A percentile compares a stretch with the other conserved stretches of the same genome.
Evolutionary conservation across 2,113 vertebrate species (phyloP).

Genomic region (Myiozetetes cayanensis): DNA sequence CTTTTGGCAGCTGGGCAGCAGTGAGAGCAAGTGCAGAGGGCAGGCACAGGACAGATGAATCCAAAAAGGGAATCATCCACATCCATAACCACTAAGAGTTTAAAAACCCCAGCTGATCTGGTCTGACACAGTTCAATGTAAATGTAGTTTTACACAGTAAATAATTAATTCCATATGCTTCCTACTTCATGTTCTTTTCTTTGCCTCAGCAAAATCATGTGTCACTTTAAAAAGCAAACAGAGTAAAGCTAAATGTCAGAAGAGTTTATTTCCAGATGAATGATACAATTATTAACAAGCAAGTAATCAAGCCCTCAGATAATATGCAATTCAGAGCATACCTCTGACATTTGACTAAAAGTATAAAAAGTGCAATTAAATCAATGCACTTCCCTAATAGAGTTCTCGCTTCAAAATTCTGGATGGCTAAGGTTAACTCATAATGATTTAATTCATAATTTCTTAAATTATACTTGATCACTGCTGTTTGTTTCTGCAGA

Average conservation of each 20-base stretch:
- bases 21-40: neutral
- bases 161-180: neutral
- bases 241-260: slow-evolving; percentile 26
- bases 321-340: slow-evolving; percentile 28
- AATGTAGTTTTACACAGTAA: neutral
- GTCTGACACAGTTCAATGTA: neutral
- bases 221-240: neutral
- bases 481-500: neutral
- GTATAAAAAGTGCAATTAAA: slow-evolving; percentile 20
- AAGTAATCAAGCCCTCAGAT: slow-evolving; percentile 32
- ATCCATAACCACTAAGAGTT: neutral
- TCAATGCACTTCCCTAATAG: neutral
- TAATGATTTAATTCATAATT: neutral
- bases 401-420: neutral
- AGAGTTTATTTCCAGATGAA: slow-evolving; percentile 26
- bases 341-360: slow-evolving; percentile 10
- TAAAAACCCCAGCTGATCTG: neutral
- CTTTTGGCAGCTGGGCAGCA: accelerated
- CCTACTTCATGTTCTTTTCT: neutral
- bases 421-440: neutral
- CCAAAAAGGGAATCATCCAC: neutral
- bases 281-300: slow-evolving; percentile 24
- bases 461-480: neutral
- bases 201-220: neutral
- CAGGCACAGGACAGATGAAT: neutral